Base-by-base conservation (phyloP, 2,797 vertebrate species). In the Danio choprae region DNA sequence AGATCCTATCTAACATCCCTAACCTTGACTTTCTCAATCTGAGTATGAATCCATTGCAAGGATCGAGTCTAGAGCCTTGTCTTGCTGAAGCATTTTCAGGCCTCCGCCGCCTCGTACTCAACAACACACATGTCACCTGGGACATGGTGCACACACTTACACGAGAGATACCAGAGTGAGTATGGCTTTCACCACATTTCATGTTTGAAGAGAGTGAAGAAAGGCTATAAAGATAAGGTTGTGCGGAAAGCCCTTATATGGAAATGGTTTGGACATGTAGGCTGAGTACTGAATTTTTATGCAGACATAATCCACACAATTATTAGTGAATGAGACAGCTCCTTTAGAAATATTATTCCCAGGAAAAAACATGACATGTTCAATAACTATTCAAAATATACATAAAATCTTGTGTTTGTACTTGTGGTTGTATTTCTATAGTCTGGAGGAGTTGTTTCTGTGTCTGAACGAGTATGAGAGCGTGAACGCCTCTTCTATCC, bases 391-490 rank as follows among this genome's bases (percentile, higher is more conserved):
- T 29, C 29, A 29, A 29, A 29, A 29, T 29, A 55, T 55, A 5
- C 9, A 44, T 46, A 70, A 48, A 59, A 79, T 38, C 12, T 0
- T 76, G 6, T 48, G 55, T 29, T 36, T 80, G n/a, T 77, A 46
- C 20, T 15, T n/a, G 12, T 77, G 55, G 11, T 20, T 53, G 12
- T 59, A n/a, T 81, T 41, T 69, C 8, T 56, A 48, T 62, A 99
- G 97, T 90, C 92, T 99, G 90, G 96, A 96, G 92, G 97, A 99
- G 90, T 96, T 99, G 40, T 99, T 99, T 92, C 91, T 99, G 92
- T 99, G 97, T 94, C 94, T 99, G 93, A 99, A 99, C 0, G 95
- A 95, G 89, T 99, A 96, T 69, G 91, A 93, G 90, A 90, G 93
- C 41, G 96, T 99, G 91, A 94, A 94, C 73, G 93, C 95, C 77